Conservation (phyloP, 2,888 invertebrate species). For the Ectemnius lituratus region DNA sequence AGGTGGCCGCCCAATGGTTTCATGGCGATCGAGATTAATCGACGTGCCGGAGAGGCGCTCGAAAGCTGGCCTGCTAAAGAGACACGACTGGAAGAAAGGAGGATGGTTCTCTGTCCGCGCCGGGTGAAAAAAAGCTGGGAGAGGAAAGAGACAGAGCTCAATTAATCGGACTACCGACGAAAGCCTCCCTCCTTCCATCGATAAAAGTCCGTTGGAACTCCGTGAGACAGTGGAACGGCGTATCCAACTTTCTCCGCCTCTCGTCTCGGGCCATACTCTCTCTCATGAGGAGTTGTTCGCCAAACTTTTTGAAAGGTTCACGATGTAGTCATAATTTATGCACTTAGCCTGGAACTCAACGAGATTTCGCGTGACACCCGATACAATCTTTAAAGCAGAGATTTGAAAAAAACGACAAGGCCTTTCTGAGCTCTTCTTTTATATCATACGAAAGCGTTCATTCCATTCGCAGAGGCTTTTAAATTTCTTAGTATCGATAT, state of each 20-base stretch:
- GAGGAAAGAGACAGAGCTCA: slow-evolving; percentile 49
- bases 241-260: slow-evolving; percentile 55
- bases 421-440: no score
- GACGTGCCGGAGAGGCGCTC: slow-evolving; percentile 36
- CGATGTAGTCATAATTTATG: slow-evolving; percentile 73
- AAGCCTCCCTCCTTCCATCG: slow-evolving; percentile 62
- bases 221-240: slow-evolving; percentile 38
- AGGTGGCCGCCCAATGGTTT: slow-evolving; percentile 45
- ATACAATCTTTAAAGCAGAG: slow-evolving; percentile 42
- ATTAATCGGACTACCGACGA: slow-evolving; percentile 61
- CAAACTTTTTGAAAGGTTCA: slow-evolving; percentile 63
- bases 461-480: no score
- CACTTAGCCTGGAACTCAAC: slow-evolving; percentile 60
- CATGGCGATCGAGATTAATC: slow-evolving; percentile 59
- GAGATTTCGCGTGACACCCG: slow-evolving; percentile 11
- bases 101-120: slow-evolving; percentile 40
- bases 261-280: neutral
- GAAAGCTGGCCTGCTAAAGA: slow-evolving; percentile 34
- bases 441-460: no score
- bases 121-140: slow-evolving; percentile 54
- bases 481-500: no score
- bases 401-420: slow-evolving; percentile 23
- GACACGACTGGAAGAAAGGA: slow-evolving; percentile 45
- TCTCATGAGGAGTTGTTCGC: slow-evolving; percentile 29
- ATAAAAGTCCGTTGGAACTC: slow-evolving; percentile 67